Conservation (phyloP, 2,888 invertebrate species). For the Zonitis immaculata region DNA sequence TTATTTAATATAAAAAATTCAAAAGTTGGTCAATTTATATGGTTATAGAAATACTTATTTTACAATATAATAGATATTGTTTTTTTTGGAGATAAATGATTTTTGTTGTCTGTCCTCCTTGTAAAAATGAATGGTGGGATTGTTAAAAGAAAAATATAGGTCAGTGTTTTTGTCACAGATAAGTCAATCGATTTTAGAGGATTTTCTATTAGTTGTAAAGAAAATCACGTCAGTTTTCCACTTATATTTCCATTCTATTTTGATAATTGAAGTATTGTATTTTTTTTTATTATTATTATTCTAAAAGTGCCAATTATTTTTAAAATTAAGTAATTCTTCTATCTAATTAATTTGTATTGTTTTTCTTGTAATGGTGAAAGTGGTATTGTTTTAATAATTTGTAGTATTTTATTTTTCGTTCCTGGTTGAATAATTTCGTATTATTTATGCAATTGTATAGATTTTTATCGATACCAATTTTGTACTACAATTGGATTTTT, state of each 20-base stretch:
- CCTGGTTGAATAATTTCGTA: background rate
- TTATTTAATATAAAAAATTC: background rate
- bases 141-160: background rate
- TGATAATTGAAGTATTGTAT: background rate
- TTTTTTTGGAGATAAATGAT: background rate
- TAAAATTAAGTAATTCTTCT: background rate
- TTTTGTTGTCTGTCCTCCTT: background rate
- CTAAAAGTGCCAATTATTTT: background rate
- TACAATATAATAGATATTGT: too few species aligned
- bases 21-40: background rate
- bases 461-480: background rate
- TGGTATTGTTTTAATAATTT: slow-evolving; percentile 8
- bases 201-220: background rate
- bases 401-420: slow-evolving; percentile 1
- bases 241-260: background rate
- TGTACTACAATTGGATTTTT: too few species aligned
- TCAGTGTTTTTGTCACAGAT: background rate
- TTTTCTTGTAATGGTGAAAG: slow-evolving; percentile 11
- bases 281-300: background rate
- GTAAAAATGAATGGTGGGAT: background rate
- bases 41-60: background rate
- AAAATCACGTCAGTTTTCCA: background rate
- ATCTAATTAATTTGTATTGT: background rate
- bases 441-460: slow-evolving; percentile 8
- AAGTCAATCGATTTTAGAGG: background rate